Conservation (phyloP, 2,888 invertebrate species). For the Mesochorus sp. region DNA sequence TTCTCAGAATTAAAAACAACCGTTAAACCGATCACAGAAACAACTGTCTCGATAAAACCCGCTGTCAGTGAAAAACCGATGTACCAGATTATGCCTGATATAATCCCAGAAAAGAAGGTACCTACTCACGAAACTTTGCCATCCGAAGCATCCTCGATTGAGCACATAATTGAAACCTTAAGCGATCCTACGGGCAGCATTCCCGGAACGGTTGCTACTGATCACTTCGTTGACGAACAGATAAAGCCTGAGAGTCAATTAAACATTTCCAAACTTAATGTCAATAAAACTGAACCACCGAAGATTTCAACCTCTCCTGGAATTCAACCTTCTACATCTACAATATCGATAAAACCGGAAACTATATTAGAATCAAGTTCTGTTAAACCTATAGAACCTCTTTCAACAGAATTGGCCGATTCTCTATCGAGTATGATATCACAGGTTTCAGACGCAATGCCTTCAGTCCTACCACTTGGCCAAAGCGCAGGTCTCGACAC, state of each 20-base stretch:
- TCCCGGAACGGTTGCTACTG: conserved; percentile 41
- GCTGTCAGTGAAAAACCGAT: conserved; percentile 42
- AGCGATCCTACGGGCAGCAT: conserved; percentile 60
- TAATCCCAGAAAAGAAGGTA: conserved; percentile 53
- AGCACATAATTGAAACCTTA: conserved; percentile 63
- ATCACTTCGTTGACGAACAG: conserved; percentile 15
- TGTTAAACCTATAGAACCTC: conserved; percentile 60
- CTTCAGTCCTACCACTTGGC: conserved; percentile 65
- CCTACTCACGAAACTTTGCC: conserved; percentile 40
- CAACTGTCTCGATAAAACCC: conserved; percentile 1
- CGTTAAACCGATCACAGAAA: conserved; percentile 34
- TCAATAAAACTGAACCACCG: neutral
- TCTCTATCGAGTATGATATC: conserved; percentile 76
- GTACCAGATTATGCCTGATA: conserved; percentile 58
- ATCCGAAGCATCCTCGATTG: conserved; percentile 58
- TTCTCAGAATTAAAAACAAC: conserved; percentile 42
- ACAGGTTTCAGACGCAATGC: conserved; percentile 72
- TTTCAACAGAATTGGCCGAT: conserved; percentile 72
- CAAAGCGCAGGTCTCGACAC: conserved; percentile 44
- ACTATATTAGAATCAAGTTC: conserved; percentile 30
- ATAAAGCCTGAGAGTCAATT: conserved; percentile 1
- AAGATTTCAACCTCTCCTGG: neutral
- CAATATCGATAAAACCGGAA: conserved; percentile 43
- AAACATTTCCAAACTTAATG: conserved; percentile 12
- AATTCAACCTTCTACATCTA: conserved; percentile 36